Conservation (phyloP, 2,797 vertebrate species). For the Sebastolobus alascanus region DNA sequence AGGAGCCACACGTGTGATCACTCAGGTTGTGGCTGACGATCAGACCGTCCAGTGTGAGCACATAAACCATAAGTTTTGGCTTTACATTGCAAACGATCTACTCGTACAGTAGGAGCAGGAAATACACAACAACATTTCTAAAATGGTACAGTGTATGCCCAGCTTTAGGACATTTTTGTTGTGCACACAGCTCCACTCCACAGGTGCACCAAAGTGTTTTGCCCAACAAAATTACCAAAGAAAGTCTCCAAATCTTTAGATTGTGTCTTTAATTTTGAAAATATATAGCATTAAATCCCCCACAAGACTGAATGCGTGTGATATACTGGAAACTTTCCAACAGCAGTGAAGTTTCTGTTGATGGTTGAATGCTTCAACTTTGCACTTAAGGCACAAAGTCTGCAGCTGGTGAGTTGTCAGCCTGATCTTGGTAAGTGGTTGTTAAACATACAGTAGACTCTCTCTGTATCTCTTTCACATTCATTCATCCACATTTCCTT, state of each 20-base stretch:
- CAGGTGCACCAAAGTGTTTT: too few relatives aligned
- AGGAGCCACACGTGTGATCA: too few relatives aligned
- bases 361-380: neutral
- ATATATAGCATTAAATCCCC: neutral
- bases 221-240: neutral
- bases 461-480: neutral
- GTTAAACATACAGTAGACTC: neutral
- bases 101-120: too few relatives aligned
- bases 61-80: too few relatives aligned
- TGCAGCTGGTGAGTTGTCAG: neutral
- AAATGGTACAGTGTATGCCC: too few relatives aligned
- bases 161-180: too few relatives aligned
- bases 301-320: neutral
- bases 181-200: too few relatives aligned
- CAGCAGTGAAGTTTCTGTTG: neutral
- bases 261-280: neutral
- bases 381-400: neutral
- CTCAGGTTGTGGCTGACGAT: too few relatives aligned
- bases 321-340: neutral
- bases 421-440: neutral
- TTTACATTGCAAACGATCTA: too few relatives aligned
- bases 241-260: neutral
- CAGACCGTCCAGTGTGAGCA: too few relatives aligned
- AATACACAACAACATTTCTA: too few relatives aligned
- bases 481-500: neutral